phyloP scores from a whole-genome alignment of 2,797 vertebrate genomes.

The Myotis planiceps region DNA sequence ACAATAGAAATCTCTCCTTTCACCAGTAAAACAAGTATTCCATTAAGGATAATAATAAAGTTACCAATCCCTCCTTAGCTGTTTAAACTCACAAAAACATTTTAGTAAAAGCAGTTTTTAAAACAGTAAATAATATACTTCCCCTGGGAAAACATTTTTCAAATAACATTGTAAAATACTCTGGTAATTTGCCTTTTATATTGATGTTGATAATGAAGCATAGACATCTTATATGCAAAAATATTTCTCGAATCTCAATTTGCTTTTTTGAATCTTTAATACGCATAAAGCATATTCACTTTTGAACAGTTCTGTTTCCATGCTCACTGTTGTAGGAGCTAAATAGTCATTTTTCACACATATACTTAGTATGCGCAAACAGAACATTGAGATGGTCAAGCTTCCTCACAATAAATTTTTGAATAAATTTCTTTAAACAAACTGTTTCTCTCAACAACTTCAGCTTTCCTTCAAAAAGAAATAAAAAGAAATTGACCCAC shows the following conservation, averaged over 20 bases:
- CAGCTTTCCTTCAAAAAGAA: constrained; percentile 9
- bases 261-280: constrained; percentile 21
- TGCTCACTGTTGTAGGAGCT: neutral
- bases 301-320: neutral
- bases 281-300: neutral
- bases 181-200: constrained; percentile 60
- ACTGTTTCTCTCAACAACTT: constrained; percentile 52
- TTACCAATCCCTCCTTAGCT: constrained; percentile 38
- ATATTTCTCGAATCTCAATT: constrained; percentile 4
- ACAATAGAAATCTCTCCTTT: constrained; percentile 66
- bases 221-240: neutral
- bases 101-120: constrained; percentile 51
- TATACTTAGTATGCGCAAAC: constrained; percentile 59
- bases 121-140: constrained; percentile 43
- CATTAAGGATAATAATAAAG: neutral
- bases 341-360: constrained; percentile 68
- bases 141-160: constrained; percentile 50
- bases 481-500: neutral
- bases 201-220: constrained; percentile 22
- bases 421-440: constrained; percentile 56
- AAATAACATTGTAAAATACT: constrained; percentile 68
- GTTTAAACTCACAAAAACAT: constrained; percentile 57
- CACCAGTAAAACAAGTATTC: constrained; percentile 69
- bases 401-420: constrained; percentile 48
- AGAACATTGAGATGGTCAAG: constrained; percentile 75